Base-by-base conservation (phyloP, 2,888 invertebrate genomes). In the Subacronicta megacephala region DNA sequence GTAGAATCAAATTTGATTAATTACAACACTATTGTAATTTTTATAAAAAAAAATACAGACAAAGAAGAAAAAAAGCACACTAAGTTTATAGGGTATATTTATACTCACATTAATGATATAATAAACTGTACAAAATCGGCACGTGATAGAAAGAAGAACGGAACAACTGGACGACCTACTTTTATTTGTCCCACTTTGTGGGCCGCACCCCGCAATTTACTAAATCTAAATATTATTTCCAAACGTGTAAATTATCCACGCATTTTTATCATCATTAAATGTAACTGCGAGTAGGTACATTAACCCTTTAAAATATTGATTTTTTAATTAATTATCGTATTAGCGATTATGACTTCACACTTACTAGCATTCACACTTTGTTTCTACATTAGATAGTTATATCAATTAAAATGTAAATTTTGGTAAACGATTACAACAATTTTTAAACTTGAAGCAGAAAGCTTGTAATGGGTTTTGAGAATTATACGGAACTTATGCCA, bases 191-290 rank as follows among this genome's bases (percentile, higher is more conserved):
- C 71, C 57, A 68, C 63, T 69, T 57, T 42, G 47, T 60, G 46
- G 61, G 62, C 65, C 82, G 67, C 80, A 77, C 80, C 80, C 77
- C 68, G 23, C 65, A 71, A 36, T 33, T 42, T 38, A 18, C 18
- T 15, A 46, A 46, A 50, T 55, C 47, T 61, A 56, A 58, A 44
- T 45, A 17, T 47, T 42, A 35, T n/a, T 36, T 7, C n/a, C 3
- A 44, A 65, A 60, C 45, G 10, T 26, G 5, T 26, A 3, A 26
- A 26, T 3, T 26, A 6, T 1, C 2, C 9, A 26, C 10, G 10
- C 9, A 26, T 26, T 10, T 23, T 26, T 26, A 26, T 10, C 10
- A 23, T 23, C 1, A 9, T 9, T 10, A 26, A 26, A 10, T 26
- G 10, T 26, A 10, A 3, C 7, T 23, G 9, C n/a, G n/a, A 1